Evolutionary conservation across 1,140 invertebrate species (phyloP).

Genomic region (Lutraria rhynchaena): DNA sequence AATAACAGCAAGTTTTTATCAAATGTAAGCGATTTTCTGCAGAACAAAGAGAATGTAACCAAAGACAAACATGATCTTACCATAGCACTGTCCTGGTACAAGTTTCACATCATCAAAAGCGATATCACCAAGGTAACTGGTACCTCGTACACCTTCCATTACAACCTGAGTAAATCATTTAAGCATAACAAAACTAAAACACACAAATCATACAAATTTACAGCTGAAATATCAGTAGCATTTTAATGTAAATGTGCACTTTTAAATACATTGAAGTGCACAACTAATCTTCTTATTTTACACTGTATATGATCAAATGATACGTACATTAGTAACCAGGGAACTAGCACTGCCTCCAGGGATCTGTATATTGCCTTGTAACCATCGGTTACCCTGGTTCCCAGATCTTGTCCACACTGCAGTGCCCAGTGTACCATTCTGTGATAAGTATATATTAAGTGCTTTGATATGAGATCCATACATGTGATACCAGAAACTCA

Average conservation of each 20-base stretch:
- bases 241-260: not conserved
- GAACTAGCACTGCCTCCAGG: constrained; percentile 60
- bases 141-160: constrained; percentile 73
- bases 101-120: constrained; percentile 76
- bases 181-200: too few species aligned
- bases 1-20: too few species aligned
- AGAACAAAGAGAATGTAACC: too few species aligned
- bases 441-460: constrained; percentile 72
- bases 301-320: too few species aligned
- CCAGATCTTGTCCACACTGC: constrained; percentile 69
- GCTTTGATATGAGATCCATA: constrained; percentile 84
- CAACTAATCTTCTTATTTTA: too few species aligned
- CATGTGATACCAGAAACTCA: constrained; percentile 90
- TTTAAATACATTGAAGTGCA: not conserved
- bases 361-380: constrained; percentile 66
- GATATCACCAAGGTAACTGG: constrained; percentile 75
- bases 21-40: too few species aligned
- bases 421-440: constrained; percentile 57
- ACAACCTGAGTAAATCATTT: constrained; percentile 66
- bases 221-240: not conserved
- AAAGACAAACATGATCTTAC: too few species aligned
- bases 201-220: not conserved
- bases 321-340: constrained; percentile 62
- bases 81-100: constrained; percentile 58
- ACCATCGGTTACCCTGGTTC: constrained; percentile 75